Percentiles rank a stretch among this genome's conserved stretches.
Conservation (phyloP, 23 tunicate genomes). For the Ascidia mentula region DNA sequence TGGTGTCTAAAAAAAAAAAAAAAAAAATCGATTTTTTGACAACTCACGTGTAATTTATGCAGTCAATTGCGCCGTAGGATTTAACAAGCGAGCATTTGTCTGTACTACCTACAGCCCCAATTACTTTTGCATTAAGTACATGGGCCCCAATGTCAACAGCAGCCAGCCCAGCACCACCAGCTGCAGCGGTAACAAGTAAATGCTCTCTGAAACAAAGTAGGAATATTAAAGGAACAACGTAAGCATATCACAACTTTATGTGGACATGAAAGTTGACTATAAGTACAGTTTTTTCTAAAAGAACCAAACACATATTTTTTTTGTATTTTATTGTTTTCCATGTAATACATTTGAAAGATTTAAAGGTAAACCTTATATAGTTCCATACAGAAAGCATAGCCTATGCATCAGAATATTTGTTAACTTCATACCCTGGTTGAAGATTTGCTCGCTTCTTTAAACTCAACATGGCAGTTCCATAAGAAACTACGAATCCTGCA, state of each 20-base stretch:
- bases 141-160: constrained; percentile 78
- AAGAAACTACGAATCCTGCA: constrained; percentile 75
- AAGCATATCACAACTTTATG: no score
- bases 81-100: constrained; percentile 70
- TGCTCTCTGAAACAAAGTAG: constrained; percentile 47
- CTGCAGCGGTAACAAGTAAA: constrained; percentile 88
- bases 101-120: constrained; percentile 82
- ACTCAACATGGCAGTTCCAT: constrained; percentile 85
- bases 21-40: no score
- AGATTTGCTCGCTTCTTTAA: constrained; percentile 47
- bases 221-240: no score
- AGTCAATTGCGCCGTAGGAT: constrained; percentile 48
- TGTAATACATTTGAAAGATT: no score
- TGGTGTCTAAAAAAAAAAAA: no score
- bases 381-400: no score
- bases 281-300: no score
- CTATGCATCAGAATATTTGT: no score
- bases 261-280: no score
- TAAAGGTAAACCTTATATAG: no score
- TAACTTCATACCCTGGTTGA: constrained; percentile 51
- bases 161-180: constrained; percentile 91
- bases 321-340: no score
- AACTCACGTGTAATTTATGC: constrained; percentile 69
- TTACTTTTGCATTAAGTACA: constrained; percentile 56
- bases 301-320: no score